Percentiles rank a stretch among this genome's conserved stretches.
Conservation (phyloP, 2,888 invertebrate species). For the Sphaeridia pumilis region DNA sequence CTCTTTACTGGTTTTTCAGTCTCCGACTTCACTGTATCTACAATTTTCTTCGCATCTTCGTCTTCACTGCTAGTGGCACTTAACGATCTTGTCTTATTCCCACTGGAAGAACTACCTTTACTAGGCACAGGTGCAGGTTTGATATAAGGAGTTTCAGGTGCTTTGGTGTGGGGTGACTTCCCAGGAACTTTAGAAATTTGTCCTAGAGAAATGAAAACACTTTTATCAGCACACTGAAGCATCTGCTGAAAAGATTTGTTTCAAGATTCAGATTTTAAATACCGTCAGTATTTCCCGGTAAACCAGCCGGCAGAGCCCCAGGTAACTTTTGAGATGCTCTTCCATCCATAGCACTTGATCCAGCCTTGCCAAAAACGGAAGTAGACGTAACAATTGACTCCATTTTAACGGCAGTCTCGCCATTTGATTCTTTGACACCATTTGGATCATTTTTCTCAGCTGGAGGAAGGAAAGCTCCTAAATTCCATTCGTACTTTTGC, state of each 20-base stretch:
- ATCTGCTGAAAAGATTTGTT: too few relatives aligned
- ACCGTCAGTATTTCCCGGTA: slow-evolving; percentile 11
- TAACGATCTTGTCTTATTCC: slow-evolving; percentile 18
- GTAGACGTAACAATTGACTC: slow-evolving; percentile 33
- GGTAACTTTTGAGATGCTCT: slow-evolving; percentile 8
- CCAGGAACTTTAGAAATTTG: slow-evolving; percentile 14
- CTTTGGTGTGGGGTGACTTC: slow-evolving; percentile 18
- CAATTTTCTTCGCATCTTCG: slow-evolving; percentile 18
- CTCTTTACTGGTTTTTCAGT: slow-evolving; percentile 14
- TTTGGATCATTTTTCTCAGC: too few relatives aligned
- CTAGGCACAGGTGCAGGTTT: slow-evolving; percentile 20
- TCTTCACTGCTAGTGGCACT: slow-evolving; percentile 35
- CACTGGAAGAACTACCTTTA: slow-evolving; percentile 23
- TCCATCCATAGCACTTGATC: slow-evolving; percentile 9
- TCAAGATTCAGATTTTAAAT: too few relatives aligned
- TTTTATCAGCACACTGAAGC: too few relatives aligned
- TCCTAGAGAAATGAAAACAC: not conserved
- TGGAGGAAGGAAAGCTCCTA: slow-evolving; percentile 20
- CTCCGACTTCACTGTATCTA: slow-evolving; percentile 11
- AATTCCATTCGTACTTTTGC: too few relatives aligned
- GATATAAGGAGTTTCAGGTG: slow-evolving; percentile 22
- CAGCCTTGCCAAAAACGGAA: slow-evolving; percentile 14
- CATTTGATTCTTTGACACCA: slow-evolving; percentile 22
- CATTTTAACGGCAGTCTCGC: slow-evolving; percentile 23
- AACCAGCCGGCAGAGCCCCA: slow-evolving; percentile 2